Evolutionary conservation across 2,113 vertebrate species (phyloP), one percentile per base, ranked within the genome.

Genomic region (Salvelinus sp.): DNA sequence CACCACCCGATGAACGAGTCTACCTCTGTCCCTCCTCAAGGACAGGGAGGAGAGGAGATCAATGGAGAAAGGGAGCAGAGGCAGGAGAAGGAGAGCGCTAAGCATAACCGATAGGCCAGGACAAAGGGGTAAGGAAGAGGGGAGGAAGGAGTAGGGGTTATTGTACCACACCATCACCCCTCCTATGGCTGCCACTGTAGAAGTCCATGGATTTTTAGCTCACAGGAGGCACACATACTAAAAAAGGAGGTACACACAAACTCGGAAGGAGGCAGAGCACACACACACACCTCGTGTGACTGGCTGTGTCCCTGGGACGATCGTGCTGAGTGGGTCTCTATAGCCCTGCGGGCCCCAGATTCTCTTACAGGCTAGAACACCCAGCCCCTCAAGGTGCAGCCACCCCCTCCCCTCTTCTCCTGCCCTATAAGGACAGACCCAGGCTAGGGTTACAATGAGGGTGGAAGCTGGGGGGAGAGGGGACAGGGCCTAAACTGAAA

Each of bases 211-310:
- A 88, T 90, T 87, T 85, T 88, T 89, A 85, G 82, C 85, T 85
- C 83, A 86, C 77, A 88, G 77, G 83, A 89, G 81, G 75, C 84
- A 78, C 77, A 82, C 76, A 38, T 82, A 88, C 78, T 82, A 78
- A 79, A 87, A 83, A 75, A 70, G 2, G 9, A 44, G 38, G 38
- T 44, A 44, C 38, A 38, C 33, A 38, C 33, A 33, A 33, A 33
- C 33, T 38, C 7, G 33, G 33, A 2, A 44, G 38, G 38, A 44
- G 38, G 38, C 38, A 44, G 7, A 44, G 38, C 2, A 44, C 38
- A 2, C 9, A 44, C 38, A 44, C 38, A 44, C 38, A 44, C 38
- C 38, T 44, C 2, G 9, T 9, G 38, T 10, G 38, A 44, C 7
- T 44, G 38, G 38, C 38, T 44, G 38, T 44, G 38, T 44, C 38